These are phyloP conservation scores for Cyphomyrmex costatus DNA, from an alignment of 1,140 invertebrate species.

Conservation along the genomic window DNA sequence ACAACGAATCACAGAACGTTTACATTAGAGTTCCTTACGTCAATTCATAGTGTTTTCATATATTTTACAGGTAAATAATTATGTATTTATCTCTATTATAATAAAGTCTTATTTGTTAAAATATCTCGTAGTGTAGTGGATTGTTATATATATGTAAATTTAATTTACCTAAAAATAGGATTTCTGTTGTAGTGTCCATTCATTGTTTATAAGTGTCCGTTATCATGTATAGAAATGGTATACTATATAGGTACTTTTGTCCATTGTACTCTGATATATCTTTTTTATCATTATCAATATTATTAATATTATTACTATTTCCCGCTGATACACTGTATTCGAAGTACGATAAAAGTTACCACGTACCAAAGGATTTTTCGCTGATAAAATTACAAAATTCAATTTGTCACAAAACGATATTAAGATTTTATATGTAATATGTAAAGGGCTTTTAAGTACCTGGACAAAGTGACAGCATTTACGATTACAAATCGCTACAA, in stretches of 20 bases:
- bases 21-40: constrained; percentile 87
- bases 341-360: constrained; percentile 78
- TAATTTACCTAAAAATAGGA: constrained; percentile 86
- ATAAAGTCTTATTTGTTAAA: constrained; percentile 86
- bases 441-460: constrained; percentile 81
- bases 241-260: constrained; percentile 83
- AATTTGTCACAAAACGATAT: constrained; percentile 67
- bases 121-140: constrained; percentile 85
- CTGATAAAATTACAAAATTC: constrained; percentile 75
- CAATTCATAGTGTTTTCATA: constrained; percentile 85
- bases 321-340: constrained; percentile 72
- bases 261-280: constrained; percentile 83
- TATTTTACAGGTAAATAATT: constrained; percentile 86
- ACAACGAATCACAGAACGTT: constrained; percentile 88
- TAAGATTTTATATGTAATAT: constrained; percentile 36
- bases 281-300: constrained; percentile 60
- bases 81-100: constrained; percentile 86
- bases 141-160: constrained; percentile 85
- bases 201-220: constrained; percentile 84
- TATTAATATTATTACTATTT: constrained; percentile 69
- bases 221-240: constrained; percentile 83
- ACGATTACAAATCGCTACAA: constrained; percentile 81
- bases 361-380: constrained; percentile 74
- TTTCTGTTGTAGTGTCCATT: constrained; percentile 82
- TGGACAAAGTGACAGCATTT: constrained; percentile 81